A percentile compares a stretch with the other conserved stretches of the same genome.
Evolutionary conservation across 2,113 vertebrate species (phyloP).

Genomic region (Cinclus cinclus): DNA sequence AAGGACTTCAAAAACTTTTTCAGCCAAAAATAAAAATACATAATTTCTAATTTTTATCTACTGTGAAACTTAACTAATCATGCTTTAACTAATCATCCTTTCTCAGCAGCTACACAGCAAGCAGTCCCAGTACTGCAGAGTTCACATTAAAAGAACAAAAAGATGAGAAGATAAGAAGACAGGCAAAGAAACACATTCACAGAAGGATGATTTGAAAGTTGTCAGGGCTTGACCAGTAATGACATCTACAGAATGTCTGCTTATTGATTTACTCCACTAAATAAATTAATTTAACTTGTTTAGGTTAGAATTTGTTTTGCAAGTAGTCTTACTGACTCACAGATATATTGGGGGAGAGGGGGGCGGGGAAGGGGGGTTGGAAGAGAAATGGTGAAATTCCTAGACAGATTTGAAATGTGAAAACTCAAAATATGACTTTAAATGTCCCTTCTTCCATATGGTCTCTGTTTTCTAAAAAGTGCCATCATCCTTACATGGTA

Average conservation of each 20-base stretch:
- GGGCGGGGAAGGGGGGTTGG: fast-evolving
- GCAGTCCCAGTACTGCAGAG: not conserved
- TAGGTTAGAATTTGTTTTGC: not conserved
- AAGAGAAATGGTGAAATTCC: not conserved
- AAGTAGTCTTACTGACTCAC: not conserved
- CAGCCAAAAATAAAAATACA: not conserved
- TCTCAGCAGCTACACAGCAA: not conserved
- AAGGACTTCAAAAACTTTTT: not conserved
- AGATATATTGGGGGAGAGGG: not conserved
- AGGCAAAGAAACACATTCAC: not conserved
- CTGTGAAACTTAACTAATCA: not conserved
- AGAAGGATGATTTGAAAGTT: not conserved
- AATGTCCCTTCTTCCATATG: not conserved
- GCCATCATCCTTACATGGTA: not conserved
- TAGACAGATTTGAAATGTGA: not conserved
- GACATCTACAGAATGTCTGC: not conserved
- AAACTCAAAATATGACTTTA: not conserved
- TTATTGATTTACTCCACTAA: not conserved
- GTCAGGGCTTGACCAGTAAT: not conserved
- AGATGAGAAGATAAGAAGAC: not conserved
- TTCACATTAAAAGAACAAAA: not conserved
- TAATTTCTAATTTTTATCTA: not conserved
- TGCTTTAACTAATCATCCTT: not conserved
- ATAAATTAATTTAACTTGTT: not conserved
- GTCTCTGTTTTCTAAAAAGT: not conserved